These are phyloP conservation scores for Gavialis gangeticus DNA, from an alignment of 2,113 vertebrate genomes.

Conservation along the genomic window DNA sequence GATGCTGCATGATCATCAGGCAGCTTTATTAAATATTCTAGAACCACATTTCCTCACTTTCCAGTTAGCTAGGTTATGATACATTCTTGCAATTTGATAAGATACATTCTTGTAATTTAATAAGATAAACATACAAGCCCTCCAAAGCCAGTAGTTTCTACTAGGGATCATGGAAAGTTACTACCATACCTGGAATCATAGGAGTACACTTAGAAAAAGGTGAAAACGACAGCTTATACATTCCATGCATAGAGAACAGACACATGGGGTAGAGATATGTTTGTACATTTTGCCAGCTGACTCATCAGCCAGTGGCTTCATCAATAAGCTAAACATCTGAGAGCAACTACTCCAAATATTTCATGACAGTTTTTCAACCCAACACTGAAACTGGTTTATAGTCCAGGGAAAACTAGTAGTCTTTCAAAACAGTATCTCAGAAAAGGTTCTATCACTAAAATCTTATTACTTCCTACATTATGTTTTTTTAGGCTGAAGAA, in stretches of 20 bases:
- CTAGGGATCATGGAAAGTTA: fast-evolving
- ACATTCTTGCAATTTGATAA: background rate
- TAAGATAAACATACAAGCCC: background rate
- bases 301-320: background rate
- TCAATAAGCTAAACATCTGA: background rate
- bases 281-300: background rate
- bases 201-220: background rate
- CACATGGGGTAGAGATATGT: fast-evolving
- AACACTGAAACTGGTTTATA: background rate
- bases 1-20: background rate
- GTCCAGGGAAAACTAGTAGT: background rate
- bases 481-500: background rate
- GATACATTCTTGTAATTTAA: background rate
- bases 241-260: too few species aligned
- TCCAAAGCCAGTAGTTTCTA: background rate
- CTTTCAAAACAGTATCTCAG: background rate
- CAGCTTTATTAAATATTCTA: background rate
- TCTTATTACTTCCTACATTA: background rate
- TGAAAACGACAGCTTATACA: background rate
- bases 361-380: background rate
- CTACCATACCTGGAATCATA: background rate
- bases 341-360: background rate
- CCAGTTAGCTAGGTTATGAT: background rate
- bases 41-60: background rate
- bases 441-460: background rate